Conservation (phyloP, 2,113 vertebrate genomes). For the western clawed frog (Xenopus tropicalis) region UCB_Xtro_10.0 CM004447.2:94455001-94455500, state of each 20-base stretch:
- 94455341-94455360: slow-evolving; percentile 5
- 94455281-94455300: neutral
- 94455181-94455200: slow-evolving; percentile 2
- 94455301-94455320: slow-evolving; percentile 16
- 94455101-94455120: neutral
- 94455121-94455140: neutral
- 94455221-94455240: slow-evolving; percentile 5
- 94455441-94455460: neutral
- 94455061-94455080: neutral
- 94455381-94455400: no score
- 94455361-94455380: slow-evolving; percentile 4
- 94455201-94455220: slow-evolving; percentile 2
- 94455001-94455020: no score
- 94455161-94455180: neutral
- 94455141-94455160: neutral
- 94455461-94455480: neutral
- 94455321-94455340: slow-evolving; percentile 10
- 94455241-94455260: neutral
- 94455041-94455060: no score
- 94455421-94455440: slow-evolving; percentile 3
- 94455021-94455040: no score
- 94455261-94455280: neutral
- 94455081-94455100: neutral
- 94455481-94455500: neutral
- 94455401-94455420: neutral